phyloP scores from a whole-genome alignment of 2,888 invertebrate genomes.

The Acanthopleura granulata region DNA sequence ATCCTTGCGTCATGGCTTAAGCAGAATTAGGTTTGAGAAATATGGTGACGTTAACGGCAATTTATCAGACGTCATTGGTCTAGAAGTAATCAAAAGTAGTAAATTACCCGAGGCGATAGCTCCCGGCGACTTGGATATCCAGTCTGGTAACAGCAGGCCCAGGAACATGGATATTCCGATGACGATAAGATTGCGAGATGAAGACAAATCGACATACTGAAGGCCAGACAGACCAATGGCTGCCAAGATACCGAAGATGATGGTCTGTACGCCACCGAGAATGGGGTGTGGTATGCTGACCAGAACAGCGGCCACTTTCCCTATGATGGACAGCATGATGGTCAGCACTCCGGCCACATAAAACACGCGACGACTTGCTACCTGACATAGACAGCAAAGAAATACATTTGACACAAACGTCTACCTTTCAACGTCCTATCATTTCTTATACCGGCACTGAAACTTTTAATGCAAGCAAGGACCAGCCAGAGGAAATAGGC shows the following conservation, averaged over 20 bases:
- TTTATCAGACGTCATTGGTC: too few relatives aligned
- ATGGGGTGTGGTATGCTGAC: conserved; percentile 71
- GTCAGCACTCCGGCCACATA: conserved; percentile 67
- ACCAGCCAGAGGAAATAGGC: too few relatives aligned
- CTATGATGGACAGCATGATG: conserved; percentile 68
- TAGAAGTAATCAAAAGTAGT: too few relatives aligned
- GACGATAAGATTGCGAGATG: conserved; percentile 85
- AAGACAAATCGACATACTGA: conserved; percentile 79
- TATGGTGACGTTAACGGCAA: too few relatives aligned
- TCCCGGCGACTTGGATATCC: conserved; percentile 28
- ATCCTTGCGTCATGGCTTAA: too few relatives aligned
- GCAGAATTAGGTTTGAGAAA: too few relatives aligned
- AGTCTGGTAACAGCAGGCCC: conserved; percentile 74
- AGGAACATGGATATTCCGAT: conserved; percentile 89
- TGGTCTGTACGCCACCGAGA: conserved; percentile 63
- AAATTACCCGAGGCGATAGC: conserved; percentile 31
- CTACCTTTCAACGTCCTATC: too few relatives aligned
- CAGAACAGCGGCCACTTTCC: conserved; percentile 70
- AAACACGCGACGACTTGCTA: conserved; percentile 69
- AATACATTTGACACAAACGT: background rate
- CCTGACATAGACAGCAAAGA: conserved; percentile 45
- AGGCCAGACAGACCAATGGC: conserved; percentile 52
- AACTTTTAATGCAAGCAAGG: too few relatives aligned
- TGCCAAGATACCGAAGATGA: conserved; percentile 50
- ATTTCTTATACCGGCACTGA: too few relatives aligned